phyloP scores from a whole-genome alignment of 2,888 invertebrate species.

The Scelioninae gen. 1 region DNA sequence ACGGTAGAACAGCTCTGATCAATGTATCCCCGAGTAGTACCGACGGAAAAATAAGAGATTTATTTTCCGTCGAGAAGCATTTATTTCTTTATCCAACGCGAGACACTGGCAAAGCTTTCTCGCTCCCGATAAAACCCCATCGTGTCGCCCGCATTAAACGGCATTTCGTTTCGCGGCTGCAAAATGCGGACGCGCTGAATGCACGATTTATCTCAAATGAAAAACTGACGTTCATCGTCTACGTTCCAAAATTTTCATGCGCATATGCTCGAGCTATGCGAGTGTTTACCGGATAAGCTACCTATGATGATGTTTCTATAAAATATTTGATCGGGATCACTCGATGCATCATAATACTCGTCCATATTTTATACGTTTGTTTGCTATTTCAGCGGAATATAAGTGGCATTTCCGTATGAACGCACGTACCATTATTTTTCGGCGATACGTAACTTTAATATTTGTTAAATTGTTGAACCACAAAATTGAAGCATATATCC shows the following conservation, averaged over 20 bases:
- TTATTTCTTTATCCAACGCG: constrained; percentile 62
- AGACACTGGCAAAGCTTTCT: constrained; percentile 62
- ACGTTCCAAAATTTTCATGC: constrained; percentile 47
- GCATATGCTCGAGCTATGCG: constrained; percentile 1
- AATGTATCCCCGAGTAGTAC: constrained; percentile 56
- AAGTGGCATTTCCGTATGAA: constrained; percentile 3
- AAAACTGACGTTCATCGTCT: constrained; percentile 46
- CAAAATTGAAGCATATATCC: constrained; percentile 43
- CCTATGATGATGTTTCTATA: constrained; percentile 39
- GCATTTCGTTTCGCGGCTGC: constrained; percentile 61
- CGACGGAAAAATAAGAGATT: constrained; percentile 64
- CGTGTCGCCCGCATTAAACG: constrained; percentile 65
- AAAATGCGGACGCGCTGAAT: constrained; percentile 63
- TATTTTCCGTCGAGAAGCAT: constrained; percentile 65
- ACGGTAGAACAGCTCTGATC: constrained; percentile 53
- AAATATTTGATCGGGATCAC: constrained; percentile 46
- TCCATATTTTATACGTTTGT: constrained; percentile 35
- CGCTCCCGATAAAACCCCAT: constrained; percentile 61
- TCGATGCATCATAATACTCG: constrained; percentile 21
- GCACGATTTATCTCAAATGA: constrained; percentile 62
- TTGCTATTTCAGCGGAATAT: constrained; percentile 10
- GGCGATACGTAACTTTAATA: constrained; percentile 15
- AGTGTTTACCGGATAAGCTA: constrained; percentile 35
- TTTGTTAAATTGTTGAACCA: constrained; percentile 45
- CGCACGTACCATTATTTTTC: constrained; percentile 9